A percentile compares a stretch with the other conserved stretches of the same genome.
phyloP scores from a whole-genome alignment of 2,113 vertebrate species.

The Mastomys coucha region DNA sequence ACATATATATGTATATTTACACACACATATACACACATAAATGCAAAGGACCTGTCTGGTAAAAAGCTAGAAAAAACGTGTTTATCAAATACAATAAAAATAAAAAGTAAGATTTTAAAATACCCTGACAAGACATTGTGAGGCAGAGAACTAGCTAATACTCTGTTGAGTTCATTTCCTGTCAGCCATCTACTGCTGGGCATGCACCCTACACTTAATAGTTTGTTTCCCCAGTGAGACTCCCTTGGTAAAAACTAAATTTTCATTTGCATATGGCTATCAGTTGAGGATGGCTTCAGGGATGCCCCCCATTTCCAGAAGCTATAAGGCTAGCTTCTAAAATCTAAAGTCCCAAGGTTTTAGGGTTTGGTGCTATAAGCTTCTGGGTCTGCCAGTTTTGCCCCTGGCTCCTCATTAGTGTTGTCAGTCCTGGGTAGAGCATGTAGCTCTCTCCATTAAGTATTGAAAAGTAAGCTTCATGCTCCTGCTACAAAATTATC shows the following conservation, averaged over 20 bases:
- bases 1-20: no score
- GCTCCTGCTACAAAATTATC: not conserved
- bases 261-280: not conserved
- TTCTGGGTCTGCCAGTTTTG: not conserved
- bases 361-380: not conserved
- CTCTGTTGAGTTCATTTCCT: not conserved
- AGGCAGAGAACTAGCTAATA: not conserved
- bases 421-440: not conserved
- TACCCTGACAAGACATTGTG: not conserved
- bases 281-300: not conserved
- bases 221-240: not conserved
- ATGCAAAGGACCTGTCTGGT: not conserved
- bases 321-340: no score
- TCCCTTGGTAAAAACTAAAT: not conserved
- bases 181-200: not conserved
- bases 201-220: not conserved
- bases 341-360: not conserved
- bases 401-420: no score
- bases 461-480: not conserved
- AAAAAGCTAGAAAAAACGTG: not conserved
- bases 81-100: not conserved
- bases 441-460: not conserved
- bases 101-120: not conserved
- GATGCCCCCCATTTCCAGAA: not conserved
- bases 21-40: no score